A percentile compares a stretch with the other conserved stretches of the same genome.
Evolutionary conservation across 2,888 invertebrate species (phyloP).

Genomic region (Rapana venosa): DNA sequence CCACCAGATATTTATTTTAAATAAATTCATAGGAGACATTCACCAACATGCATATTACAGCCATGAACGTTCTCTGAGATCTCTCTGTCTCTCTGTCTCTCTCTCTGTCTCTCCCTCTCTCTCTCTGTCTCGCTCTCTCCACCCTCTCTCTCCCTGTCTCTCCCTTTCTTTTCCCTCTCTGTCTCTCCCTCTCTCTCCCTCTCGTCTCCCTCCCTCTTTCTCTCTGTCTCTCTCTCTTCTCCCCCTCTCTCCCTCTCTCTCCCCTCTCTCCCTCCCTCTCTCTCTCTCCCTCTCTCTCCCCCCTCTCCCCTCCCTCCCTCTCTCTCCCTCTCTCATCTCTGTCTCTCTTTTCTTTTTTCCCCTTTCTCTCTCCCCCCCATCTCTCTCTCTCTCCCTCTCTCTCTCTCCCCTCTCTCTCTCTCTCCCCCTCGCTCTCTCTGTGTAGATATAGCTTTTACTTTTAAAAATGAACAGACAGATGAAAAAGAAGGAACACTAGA

Average conservation of each 20-base stretch:
- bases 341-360: background rate
- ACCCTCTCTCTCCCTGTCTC: background rate
- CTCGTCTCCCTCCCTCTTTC: constrained; percentile 15
- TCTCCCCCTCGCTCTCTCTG: background rate
- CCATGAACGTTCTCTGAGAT: too few species aligned
- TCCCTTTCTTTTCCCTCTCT: background rate
- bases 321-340: background rate
- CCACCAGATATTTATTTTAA: too few species aligned
- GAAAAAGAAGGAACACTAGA: too few species aligned
- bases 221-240: background rate
- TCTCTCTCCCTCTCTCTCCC: background rate
- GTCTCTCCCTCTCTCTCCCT: background rate
- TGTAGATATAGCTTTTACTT: background rate
- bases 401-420: background rate
- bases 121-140: too few species aligned
- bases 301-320: background rate
- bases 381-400: background rate
- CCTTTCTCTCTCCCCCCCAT: too few species aligned
- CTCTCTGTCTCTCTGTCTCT: too few species aligned
- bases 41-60: too few species aligned
- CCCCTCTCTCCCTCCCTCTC: background rate
- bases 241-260: background rate
- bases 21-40: too few species aligned
- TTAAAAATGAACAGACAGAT: too few species aligned
- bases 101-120: too few species aligned